Conservation (phyloP, 2,113 vertebrate genomes). For the Tamias sibiricus region DNA sequence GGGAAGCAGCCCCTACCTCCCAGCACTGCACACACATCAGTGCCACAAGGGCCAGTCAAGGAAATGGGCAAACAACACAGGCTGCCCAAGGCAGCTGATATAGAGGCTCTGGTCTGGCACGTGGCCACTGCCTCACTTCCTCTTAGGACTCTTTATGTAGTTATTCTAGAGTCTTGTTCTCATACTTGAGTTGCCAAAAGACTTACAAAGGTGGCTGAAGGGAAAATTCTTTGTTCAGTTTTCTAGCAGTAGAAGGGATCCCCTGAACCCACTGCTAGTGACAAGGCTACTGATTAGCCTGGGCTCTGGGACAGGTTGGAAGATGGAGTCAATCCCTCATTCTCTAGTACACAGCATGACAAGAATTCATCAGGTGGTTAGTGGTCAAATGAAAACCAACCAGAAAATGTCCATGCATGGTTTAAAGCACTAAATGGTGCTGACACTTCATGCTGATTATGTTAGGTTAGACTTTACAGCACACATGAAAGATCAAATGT, state of each 20-base stretch:
- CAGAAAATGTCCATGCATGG: conserved; percentile 62
- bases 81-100: neutral
- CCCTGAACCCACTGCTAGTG: neutral
- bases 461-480: conserved; percentile 77
- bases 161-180: conserved; percentile 28
- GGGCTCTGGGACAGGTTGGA: neutral
- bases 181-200: neutral
- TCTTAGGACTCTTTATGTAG: neutral
- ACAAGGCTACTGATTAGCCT: neutral
- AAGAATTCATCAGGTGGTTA: conserved; percentile 46
- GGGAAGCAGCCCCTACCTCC: neutral
- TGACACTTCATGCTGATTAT: conserved; percentile 47
- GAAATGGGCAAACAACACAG: neutral
- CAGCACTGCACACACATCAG: neutral
- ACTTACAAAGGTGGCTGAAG: neutral
- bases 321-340: conserved; percentile 12
- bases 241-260: neutral
- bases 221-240: neutral
- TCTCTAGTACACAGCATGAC: neutral
- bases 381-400: conserved; percentile 63
- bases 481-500: conserved; percentile 57
- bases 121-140: neutral
- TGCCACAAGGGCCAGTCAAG: neutral
- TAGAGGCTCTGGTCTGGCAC: neutral
- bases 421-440: conserved; percentile 56